Percentiles rank a stretch among this genome's conserved stretches.
These are phyloP conservation scores for Leptopilina syphax DNA, from an alignment of 2,888 invertebrate genomes.

Conservation along the genomic window DNA sequence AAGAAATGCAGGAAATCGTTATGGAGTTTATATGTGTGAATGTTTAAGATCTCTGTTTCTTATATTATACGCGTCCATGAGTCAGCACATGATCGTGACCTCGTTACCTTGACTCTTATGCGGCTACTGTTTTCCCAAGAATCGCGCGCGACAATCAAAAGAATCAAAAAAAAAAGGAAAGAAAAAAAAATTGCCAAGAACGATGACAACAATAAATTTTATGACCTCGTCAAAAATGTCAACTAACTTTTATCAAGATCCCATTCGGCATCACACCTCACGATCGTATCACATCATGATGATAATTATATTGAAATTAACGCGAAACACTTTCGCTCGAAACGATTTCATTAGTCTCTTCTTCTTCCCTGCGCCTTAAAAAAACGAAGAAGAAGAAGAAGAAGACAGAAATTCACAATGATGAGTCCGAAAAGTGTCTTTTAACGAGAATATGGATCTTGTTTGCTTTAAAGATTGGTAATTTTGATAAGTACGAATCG, in stretches of 20 bases:
- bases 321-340: constrained; percentile 58
- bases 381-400: too few relatives aligned
- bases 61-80: constrained; percentile 31
- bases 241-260: constrained; percentile 60
- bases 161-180: constrained; percentile 64
- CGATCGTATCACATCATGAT: constrained; percentile 49
- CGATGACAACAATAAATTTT: constrained; percentile 55
- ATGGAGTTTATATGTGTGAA: too few relatives aligned
- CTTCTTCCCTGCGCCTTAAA: background rate
- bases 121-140: constrained; percentile 61
- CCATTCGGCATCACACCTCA: constrained; percentile 57
- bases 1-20: too few relatives aligned
- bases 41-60: too few relatives aligned
- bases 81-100: constrained; percentile 64
- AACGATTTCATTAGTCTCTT: constrained; percentile 57
- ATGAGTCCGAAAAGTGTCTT: constrained; percentile 26
- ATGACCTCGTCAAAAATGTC: constrained; percentile 56
- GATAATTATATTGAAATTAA: constrained; percentile 59
- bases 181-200: constrained; percentile 61
- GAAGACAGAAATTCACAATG: constrained; percentile 1
- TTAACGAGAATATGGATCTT: constrained; percentile 33
- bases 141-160: constrained; percentile 62
- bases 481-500: constrained; percentile 9
- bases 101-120: constrained; percentile 69
- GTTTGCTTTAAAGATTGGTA: constrained; percentile 18